A percentile compares a stretch with the other conserved stretches of the same genome.
Evolutionary conservation across 2,888 invertebrate species (phyloP).

Genomic region (Dendrolimus pini): DNA sequence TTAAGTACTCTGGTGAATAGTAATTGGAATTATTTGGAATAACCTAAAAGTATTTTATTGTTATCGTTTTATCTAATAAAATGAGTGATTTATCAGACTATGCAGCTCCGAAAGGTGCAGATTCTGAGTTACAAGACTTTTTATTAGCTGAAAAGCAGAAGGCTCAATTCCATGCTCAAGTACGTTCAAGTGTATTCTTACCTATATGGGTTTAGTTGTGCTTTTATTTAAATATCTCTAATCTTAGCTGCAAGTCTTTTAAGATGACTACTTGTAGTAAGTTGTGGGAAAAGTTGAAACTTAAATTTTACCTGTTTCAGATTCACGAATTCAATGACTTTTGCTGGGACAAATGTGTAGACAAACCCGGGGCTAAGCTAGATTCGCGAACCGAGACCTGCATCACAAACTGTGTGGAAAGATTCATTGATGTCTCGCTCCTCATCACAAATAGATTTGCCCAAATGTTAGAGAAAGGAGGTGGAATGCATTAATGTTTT

Average conservation of each 20-base stretch:
- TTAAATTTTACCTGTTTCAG: slow-evolving; percentile 59
- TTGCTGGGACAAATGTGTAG: slow-evolving; percentile 98
- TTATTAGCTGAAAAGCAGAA: slow-evolving; percentile 90
- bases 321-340: slow-evolving; percentile 95
- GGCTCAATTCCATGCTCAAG: slow-evolving; percentile 93
- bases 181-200: slow-evolving; percentile 39
- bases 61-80: slow-evolving; percentile 6
- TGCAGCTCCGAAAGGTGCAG: slow-evolving; percentile 63
- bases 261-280: no score
- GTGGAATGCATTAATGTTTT: slow-evolving; percentile 65
- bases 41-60: no score
- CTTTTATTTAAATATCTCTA: no score
- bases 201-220: slow-evolving; percentile 5
- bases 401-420: slow-evolving; percentile 93
- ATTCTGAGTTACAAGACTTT: slow-evolving; percentile 89
- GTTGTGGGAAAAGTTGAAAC: not conserved
- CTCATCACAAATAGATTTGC: slow-evolving; percentile 93
- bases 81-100: slow-evolving; percentile 63
- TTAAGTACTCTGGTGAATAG: no score
- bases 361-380: slow-evolving; percentile 90
- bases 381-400: slow-evolving; percentile 94
- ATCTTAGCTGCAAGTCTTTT: no score
- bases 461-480: slow-evolving; percentile 87
- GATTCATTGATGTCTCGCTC: slow-evolving; percentile 95
- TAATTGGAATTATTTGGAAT: no score